Base-by-base conservation (phyloP, 2,888 invertebrate genomes). In the Craniophora ligustri region DNA sequence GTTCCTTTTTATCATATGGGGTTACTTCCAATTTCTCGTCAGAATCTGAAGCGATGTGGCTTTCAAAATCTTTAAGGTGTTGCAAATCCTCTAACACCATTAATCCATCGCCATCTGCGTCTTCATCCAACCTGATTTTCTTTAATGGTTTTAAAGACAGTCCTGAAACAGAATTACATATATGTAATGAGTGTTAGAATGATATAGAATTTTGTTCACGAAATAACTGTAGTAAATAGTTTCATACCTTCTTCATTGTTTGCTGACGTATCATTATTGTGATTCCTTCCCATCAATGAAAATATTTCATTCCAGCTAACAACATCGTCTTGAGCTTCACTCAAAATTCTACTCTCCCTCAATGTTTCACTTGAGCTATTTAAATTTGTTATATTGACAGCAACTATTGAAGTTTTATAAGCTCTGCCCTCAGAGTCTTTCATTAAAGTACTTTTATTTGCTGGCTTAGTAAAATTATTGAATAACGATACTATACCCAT, bases 401-500 rank as follows among this genome's bases (percentile, higher is more conserved):
- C 87, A n/a, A 82, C 88, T 51, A 94, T 88, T 15, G 94, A 90
- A 23, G 94, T 88, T 45, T 93, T 92, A 64, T 94, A 92, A 59
- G 91, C 90, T 5, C 88, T 87, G 0, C 92, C 94, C 67, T 94
- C 88, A 4, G 93, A 91, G 69, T 94, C 92, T 63, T 92, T 89
- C 71, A 90, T 90, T 18, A 92, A 81, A 38, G 86, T 84, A 64
- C 83, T 91, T 30, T 89, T 87, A 63, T 89, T 89, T n/a, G 45
- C 50, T 13, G 88, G 87, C 61, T 90, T 91, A 0, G 94, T 93
- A 42, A 94, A 92, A 75, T 95, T 95, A 67, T 94, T 93, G 66
- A 95, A 95, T 35, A 95, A 88, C 14, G 95, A 94, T 68, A 95
- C 94, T 53, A 95, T 95, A 42, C 95, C 95, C 86, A 95, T 92